Evolutionary conservation across 2,888 invertebrate species (phyloP).

Genomic region (Sicus ferrugineus): DNA sequence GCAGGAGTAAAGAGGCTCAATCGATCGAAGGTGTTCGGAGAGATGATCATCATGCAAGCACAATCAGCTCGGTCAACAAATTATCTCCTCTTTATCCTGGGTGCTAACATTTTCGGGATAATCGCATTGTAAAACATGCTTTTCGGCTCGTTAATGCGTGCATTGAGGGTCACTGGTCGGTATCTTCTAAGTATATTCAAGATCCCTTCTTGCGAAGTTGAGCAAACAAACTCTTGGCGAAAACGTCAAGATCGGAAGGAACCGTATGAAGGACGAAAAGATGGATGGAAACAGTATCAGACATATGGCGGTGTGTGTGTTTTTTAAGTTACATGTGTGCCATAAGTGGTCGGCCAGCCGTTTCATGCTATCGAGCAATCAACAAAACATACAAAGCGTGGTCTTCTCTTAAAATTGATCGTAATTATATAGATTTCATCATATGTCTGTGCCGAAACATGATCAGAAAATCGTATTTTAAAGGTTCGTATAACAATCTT

Average conservation of each 20-base stretch:
- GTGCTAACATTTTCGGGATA: constrained; percentile 40
- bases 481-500: too few species aligned
- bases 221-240: constrained; percentile 22
- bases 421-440: not conserved
- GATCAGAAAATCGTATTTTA: too few species aligned
- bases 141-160: constrained; percentile 24
- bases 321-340: constrained; percentile 3
- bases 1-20: too few species aligned
- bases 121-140: constrained; percentile 39
- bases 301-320: not conserved
- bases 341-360: not conserved
- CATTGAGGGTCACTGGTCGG: not conserved
- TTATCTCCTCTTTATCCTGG: constrained; percentile 38
- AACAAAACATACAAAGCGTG: constrained; percentile 34
- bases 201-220: not conserved
- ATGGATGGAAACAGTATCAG: not conserved
- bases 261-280: too few species aligned
- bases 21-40: not conserved
- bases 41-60: constrained; percentile 16
- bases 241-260: constrained; percentile 7
- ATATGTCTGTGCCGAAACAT: too few species aligned
- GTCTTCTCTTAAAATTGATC: not conserved
- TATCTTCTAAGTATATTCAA: too few species aligned
- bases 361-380: constrained; percentile 39
- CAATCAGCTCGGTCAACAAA: constrained; percentile 29